phyloP scores from a whole-genome alignment of 2,888 invertebrate genomes.

The Noctua pronuba region DNA sequence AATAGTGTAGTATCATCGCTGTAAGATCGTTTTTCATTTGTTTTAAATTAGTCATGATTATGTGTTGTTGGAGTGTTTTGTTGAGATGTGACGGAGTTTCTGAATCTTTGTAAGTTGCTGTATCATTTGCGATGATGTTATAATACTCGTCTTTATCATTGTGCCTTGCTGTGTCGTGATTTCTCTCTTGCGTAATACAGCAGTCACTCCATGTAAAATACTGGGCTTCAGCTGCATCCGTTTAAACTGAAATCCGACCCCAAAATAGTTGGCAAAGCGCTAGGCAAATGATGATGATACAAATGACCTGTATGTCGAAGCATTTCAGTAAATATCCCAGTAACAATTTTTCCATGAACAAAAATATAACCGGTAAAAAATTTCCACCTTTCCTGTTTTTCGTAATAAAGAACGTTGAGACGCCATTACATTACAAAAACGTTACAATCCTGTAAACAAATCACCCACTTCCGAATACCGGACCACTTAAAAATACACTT shows the following conservation, averaged over 20 bases:
- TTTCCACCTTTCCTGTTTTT: constrained; percentile 19
- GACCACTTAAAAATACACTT: constrained; percentile 45
- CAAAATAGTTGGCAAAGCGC: background rate
- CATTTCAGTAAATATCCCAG: background rate
- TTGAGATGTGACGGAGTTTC: background rate
- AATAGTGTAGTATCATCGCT: constrained; percentile 13
- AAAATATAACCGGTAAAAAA: background rate
- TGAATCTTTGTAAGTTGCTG: background rate
- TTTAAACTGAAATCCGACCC: background rate
- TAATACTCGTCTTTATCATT: background rate
- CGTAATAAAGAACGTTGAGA: background rate
- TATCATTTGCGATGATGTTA: background rate
- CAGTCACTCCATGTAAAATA: background rate
- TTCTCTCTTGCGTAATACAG: background rate
- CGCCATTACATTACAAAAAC: constrained; percentile 3
- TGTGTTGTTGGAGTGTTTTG: background rate
- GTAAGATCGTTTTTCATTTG: constrained; percentile 13
- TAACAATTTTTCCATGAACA: background rate
- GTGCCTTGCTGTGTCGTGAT: background rate
- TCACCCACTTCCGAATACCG: constrained; percentile 54
- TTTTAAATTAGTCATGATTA: background rate
- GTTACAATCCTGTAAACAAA: constrained; percentile 38
- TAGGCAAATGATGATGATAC: background rate
- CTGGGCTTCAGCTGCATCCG: background rate
- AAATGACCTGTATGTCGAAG: background rate